These are phyloP conservation scores for Tiphia femorata DNA, from an alignment of 2,888 invertebrate species.

Conservation along the genomic window DNA sequence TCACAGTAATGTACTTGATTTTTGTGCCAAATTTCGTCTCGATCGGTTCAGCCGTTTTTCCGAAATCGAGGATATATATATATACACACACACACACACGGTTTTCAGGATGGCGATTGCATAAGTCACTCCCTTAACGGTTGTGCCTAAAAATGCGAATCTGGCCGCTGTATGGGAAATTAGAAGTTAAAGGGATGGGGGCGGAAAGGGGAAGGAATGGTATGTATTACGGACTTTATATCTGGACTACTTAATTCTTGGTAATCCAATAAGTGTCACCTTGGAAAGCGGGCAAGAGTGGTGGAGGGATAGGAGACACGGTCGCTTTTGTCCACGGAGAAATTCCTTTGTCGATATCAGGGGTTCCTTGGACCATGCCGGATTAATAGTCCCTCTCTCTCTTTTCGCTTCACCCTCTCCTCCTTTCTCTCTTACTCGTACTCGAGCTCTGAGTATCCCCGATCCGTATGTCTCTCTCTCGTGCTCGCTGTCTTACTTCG, in stretches of 20 bases:
- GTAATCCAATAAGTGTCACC: slow-evolving; percentile 39
- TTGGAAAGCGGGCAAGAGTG: slow-evolving; percentile 20
- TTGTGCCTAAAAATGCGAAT: too few relatives aligned
- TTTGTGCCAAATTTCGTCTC: too few relatives aligned
- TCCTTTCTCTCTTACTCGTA: background rate
- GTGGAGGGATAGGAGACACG: slow-evolving; percentile 18
- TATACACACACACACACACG: too few relatives aligned
- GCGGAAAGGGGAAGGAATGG: slow-evolving; percentile 21
- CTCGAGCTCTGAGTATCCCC: too few relatives aligned
- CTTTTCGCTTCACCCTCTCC: background rate
- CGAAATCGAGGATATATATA: too few relatives aligned
- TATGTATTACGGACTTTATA: slow-evolving; percentile 1
- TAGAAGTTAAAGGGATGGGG: slow-evolving; percentile 13
- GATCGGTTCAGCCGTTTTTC: too few relatives aligned
- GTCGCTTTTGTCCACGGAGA: slow-evolving; percentile 47
- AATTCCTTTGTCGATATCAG: slow-evolving; percentile 49
- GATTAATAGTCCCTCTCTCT: slow-evolving; percentile 43
- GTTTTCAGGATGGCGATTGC: background rate
- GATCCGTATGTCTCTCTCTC: too few relatives aligned
- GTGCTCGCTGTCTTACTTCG: too few relatives aligned
- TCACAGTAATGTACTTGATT: too few relatives aligned
- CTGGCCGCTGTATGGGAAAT: background rate
- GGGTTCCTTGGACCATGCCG: slow-evolving; percentile 44
- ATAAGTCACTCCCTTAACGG: background rate
- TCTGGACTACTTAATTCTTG: slow-evolving; percentile 18